Conservation (phyloP, 2,888 invertebrate species). For the Torymus texanus region DNA sequence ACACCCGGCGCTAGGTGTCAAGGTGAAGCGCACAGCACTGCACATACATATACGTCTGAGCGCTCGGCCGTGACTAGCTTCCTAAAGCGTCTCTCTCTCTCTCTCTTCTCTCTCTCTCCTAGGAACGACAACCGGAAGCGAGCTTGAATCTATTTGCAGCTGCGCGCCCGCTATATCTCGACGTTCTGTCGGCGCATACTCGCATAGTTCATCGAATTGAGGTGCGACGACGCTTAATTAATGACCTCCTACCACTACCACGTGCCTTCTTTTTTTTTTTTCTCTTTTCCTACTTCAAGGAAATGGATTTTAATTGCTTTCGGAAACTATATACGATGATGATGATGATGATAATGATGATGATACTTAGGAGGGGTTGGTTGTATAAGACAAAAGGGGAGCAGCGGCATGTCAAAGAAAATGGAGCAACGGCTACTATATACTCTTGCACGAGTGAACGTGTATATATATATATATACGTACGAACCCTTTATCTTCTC, state of each 20-base stretch:
- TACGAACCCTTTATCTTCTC: background rate
- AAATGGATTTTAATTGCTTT: too few species aligned
- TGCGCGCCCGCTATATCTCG: background rate
- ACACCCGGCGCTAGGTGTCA: conserved; percentile 15
- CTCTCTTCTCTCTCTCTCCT: background rate
- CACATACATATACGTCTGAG: background rate
- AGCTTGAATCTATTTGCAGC: conserved; percentile 42
- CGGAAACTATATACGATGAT: too few species aligned
- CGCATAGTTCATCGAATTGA: background rate
- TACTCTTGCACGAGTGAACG: too few species aligned
- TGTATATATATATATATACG: too few species aligned
- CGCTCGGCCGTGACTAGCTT: conserved; percentile 30
- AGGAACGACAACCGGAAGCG: conserved; percentile 45
- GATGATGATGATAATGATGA: too few species aligned
- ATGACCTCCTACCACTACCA: too few species aligned
- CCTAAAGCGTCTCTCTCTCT: too few species aligned
- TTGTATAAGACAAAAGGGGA: too few species aligned
- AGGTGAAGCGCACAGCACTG: conserved; percentile 19
- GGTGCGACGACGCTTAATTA: background rate
- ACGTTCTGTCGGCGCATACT: too few species aligned
- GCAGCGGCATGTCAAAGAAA: background rate
- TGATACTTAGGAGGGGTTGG: too few species aligned
- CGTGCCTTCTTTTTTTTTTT: background rate
- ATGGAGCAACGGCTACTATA: background rate
- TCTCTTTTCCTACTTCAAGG: background rate